Conservation (phyloP, 2,113 vertebrate species). For the Brevimyrus niger region DNA sequence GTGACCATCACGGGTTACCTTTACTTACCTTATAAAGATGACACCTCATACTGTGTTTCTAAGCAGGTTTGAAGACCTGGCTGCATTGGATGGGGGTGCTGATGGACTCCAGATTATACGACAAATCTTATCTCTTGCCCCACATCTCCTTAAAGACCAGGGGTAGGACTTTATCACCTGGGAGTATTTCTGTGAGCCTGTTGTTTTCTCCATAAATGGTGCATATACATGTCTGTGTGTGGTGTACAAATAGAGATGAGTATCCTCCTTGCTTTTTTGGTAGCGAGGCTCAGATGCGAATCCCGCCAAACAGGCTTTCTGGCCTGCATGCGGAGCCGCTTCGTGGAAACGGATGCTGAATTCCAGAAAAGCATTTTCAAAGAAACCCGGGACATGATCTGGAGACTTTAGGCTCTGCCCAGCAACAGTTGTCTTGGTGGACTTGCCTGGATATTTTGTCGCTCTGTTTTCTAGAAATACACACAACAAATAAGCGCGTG, state of each 20-base stretch:
- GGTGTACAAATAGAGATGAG: not conserved
- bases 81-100: constrained; percentile 79
- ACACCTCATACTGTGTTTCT: not conserved
- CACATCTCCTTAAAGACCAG: constrained; percentile 62
- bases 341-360: constrained; percentile 9
- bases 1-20: not conserved
- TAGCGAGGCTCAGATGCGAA: constrained; percentile 14
- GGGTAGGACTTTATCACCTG: constrained; percentile 62
- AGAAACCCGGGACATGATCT: constrained; percentile 23
- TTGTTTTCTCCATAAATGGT: not conserved
- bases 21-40: not conserved
- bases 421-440: not conserved
- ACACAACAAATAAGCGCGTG: not conserved
- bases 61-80: constrained; percentile 77
- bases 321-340: constrained; percentile 20
- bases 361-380: constrained; percentile 14
- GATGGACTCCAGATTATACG: constrained; percentile 77
- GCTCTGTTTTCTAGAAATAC: not conserved
- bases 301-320: constrained; percentile 26
- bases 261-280: not conserved
- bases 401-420: not conserved
- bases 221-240: not conserved
- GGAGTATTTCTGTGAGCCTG: not conserved
- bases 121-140: constrained; percentile 69
- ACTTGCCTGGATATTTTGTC: not conserved